Base-by-base conservation (phyloP, 1,140 invertebrate species). In the Tachypleus tridentatus region DNA sequence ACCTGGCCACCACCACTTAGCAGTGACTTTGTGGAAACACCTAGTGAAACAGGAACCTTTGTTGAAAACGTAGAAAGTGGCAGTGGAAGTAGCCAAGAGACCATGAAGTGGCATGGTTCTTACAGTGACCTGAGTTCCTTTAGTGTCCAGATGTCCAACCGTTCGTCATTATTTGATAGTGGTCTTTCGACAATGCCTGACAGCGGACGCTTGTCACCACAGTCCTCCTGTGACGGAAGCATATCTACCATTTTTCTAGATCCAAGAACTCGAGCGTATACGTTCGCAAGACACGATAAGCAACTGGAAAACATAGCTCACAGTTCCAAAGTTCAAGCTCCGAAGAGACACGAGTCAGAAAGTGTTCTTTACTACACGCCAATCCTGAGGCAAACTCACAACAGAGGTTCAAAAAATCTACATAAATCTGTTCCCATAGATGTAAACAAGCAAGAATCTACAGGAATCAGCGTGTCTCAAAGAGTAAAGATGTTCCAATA, bases 91-190 rank as follows among this genome's bases (percentile, higher is more conserved):
- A 87, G 86, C 51, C 86, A 86, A 70, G 88, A 90, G 72, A 89
- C 88, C 5, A 76, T 89, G 3, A 90, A 90, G 77, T 89, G 87
- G 87, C 84, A 87, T 70, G 86, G 86, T 49, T 88, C 86, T 5
- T 85, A 85, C 78, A 87, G 85, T 72, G 87, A 88, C 72, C 81
- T 88, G 7, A 87, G 85, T 53, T 64, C 70, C 7, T 67, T 70
- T 9, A 69, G 67, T 11, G 64, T 69, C 49, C 70, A 69, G 56
- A 51, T 69, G 47, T 70, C 70, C 11, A 70, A 70, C 56, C 65
- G 68, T 29, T 66, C 64, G 49, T 70, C 70, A 11, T 53, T 69
- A 6, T 70, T 70, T 61, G 70, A 70, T 48, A 69, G 67, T 58
- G 70, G 70, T 11, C 68, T 66, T 59, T 70, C 70, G 51, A 70